Percentiles rank a stretch among this genome's conserved stretches.
These are phyloP conservation scores for Rhagonycha lutea DNA, from an alignment of 2,888 invertebrate species.

Conservation along the genomic window DNA sequence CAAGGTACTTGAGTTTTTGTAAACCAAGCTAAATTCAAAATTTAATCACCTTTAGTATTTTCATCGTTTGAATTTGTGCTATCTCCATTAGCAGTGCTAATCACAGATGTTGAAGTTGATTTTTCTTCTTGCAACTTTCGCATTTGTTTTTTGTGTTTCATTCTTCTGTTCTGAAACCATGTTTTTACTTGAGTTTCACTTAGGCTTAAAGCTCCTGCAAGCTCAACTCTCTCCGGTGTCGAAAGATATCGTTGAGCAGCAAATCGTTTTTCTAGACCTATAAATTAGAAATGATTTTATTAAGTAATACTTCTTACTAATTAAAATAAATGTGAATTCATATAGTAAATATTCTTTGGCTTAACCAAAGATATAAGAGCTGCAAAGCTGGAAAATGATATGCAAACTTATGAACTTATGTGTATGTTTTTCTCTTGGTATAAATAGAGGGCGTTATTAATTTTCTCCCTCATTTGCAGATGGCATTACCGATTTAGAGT, in stretches of 20 bases:
- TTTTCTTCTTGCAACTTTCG: slow-evolving; percentile 68
- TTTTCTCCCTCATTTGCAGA: no score
- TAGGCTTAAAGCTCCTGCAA: slow-evolving; percentile 88
- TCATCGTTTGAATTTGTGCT: slow-evolving; percentile 5
- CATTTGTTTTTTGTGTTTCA: slow-evolving; percentile 95
- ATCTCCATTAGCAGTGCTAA: neutral
- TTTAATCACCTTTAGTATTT: slow-evolving; percentile 12
- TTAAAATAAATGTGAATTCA: no score
- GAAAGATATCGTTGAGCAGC: slow-evolving; percentile 94
- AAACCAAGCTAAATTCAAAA: no score
- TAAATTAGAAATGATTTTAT: neutral
- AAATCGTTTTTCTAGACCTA: slow-evolving; percentile 91
- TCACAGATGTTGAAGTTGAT: slow-evolving; percentile 3
- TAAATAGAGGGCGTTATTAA: no score
- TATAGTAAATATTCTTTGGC: no score
- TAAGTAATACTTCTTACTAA: no score
- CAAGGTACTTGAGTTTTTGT: neutral
- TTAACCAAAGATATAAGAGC: no score
- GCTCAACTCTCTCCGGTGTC: slow-evolving; percentile 93
- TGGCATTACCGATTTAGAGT: no score
- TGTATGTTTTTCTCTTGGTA: no score
- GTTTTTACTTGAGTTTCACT: slow-evolving; percentile 96
- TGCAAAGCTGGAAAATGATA: no score
- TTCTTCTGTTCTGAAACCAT: slow-evolving; percentile 96
- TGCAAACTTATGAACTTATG: no score